A percentile compares a stretch with the other conserved stretches of the same genome.
phyloP scores from a whole-genome alignment of 30 jellyfish, hydroid and myxozoan species.

The Rhopilema esculentum region DNA sequence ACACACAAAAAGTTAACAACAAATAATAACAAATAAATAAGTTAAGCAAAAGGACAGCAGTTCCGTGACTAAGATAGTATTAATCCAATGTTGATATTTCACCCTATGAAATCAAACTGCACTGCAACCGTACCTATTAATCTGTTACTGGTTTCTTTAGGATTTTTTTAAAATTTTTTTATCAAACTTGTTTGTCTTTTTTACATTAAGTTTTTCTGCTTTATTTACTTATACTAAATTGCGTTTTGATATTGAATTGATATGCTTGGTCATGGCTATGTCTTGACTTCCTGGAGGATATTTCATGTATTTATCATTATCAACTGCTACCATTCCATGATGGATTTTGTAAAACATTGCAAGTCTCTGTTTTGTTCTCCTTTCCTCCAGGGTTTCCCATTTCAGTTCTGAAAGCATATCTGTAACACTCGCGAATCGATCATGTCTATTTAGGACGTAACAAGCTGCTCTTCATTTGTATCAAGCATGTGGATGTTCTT shows the following conservation, averaged over 20 bases:
- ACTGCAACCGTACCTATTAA: too few species aligned
- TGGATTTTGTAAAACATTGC: constrained; percentile 52
- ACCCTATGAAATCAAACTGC: too few species aligned
- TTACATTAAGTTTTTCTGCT: neutral
- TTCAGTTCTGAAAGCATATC: constrained; percentile 48
- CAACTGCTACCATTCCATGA: constrained; percentile 44
- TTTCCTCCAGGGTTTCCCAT: constrained; percentile 50
- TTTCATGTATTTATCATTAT: constrained; percentile 38
- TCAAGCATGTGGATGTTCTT: constrained; percentile 31
- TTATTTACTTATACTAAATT: neutral
- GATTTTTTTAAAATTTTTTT: neutral
- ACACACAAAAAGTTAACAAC: neutral
- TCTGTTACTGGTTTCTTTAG: too few species aligned
- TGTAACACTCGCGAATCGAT: constrained; percentile 37
- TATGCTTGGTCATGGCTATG: constrained; percentile 61
- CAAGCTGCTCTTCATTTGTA: constrained; percentile 32
- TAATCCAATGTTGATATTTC: too few species aligned
- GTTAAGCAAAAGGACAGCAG: constrained; percentile 5
- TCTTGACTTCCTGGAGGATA: constrained; percentile 34
- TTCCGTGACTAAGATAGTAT: neutral
- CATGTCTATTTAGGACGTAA: constrained; percentile 46
- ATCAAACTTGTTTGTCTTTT: neutral
- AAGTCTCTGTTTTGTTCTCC: constrained; percentile 49
- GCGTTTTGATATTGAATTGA: neutral
- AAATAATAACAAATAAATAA: neutral